Conservation (phyloP, 2,888 invertebrate genomes). For the Drosophila diplacantha region DNA sequence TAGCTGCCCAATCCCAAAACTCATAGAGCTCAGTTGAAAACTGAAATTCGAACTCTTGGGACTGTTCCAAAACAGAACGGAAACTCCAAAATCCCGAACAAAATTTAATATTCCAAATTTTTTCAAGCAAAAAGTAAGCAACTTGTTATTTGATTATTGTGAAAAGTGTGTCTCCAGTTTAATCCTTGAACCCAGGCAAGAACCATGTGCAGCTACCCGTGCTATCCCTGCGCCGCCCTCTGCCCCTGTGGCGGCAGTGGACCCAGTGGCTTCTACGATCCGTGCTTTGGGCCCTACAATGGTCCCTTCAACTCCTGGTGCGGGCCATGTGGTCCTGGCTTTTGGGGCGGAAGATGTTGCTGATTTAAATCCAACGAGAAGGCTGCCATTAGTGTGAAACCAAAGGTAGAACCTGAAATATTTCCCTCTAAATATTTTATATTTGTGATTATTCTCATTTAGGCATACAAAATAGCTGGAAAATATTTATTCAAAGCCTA, state of each 20-base stretch:
- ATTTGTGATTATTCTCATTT: no score
- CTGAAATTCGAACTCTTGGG: slow-evolving; percentile 15
- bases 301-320: slow-evolving; percentile 50
- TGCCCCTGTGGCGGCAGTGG: slow-evolving; percentile 49
- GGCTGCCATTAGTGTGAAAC: neutral
- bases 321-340: slow-evolving; percentile 49
- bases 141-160: neutral
- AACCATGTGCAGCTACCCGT: slow-evolving; percentile 35
- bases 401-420: neutral
- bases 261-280: slow-evolving; percentile 49
- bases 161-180: no score
- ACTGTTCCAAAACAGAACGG: neutral
- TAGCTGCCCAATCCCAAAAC: neutral
- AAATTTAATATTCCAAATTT: neutral
- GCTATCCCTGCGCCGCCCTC: slow-evolving; percentile 50
- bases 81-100: neutral
- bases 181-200: fast-evolving
- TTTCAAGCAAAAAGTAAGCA: neutral
- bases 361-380: neutral
- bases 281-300: slow-evolving; percentile 47
- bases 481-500: neutral
- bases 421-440: no score
- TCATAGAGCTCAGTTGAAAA: neutral
- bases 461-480: neutral
- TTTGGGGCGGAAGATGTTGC: slow-evolving; percentile 45